phyloP scores from a whole-genome alignment of 2,797 vertebrate species.

The Crocidura indochinensis region DNA sequence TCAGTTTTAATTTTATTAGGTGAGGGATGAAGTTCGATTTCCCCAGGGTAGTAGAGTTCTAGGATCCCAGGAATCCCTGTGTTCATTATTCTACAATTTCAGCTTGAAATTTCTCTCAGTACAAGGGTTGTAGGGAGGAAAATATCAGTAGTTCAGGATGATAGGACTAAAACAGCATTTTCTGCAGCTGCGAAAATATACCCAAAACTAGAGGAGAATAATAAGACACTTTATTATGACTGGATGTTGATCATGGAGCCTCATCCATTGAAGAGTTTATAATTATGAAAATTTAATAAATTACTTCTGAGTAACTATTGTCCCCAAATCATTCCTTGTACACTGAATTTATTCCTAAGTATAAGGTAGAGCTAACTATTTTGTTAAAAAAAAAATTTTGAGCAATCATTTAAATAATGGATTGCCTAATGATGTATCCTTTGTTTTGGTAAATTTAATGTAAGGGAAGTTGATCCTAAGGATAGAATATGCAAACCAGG shows the following conservation, averaged over 20 bases:
- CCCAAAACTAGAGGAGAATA: background rate
- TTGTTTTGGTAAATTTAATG: background rate
- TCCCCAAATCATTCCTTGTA: conserved; percentile 17
- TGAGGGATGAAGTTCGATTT: background rate
- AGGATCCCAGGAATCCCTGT: background rate
- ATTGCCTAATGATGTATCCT: conserved; percentile 10
- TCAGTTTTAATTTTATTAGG: background rate
- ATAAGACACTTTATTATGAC: background rate
- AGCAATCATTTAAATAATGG: conserved; percentile 18
- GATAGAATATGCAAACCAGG: too few relatives aligned
- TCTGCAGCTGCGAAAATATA: conserved; percentile 34
- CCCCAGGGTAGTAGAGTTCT: background rate
- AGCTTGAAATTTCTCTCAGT: background rate
- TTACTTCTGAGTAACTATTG: conserved; percentile 25
- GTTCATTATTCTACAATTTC: background rate
- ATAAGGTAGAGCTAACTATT: background rate
- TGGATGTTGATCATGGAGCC: background rate
- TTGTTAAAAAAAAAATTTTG: background rate
- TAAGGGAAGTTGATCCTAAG: too few relatives aligned
- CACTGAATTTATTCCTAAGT: conserved; percentile 7
- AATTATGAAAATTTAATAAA: conserved; percentile 16
- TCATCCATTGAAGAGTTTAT: background rate
- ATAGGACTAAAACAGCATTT: conserved; percentile 34
- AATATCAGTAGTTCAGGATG: background rate
- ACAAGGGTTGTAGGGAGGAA: background rate